phyloP scores from a whole-genome alignment of 2,113 vertebrate species.

The Crotalus helleri region DNA sequence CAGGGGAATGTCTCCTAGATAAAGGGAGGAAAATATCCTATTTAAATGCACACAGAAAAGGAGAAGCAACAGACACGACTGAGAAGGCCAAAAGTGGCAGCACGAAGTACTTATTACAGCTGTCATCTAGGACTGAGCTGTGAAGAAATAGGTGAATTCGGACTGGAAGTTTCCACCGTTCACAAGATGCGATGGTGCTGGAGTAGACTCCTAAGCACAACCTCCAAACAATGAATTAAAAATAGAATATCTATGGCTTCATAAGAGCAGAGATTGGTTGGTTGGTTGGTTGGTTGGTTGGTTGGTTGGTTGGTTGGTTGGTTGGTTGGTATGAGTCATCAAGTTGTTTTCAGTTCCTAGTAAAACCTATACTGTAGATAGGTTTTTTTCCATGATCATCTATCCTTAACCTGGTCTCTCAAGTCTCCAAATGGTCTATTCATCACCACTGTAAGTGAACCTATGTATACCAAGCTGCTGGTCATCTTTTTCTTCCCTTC shows the following conservation, averaged over 20 bases:
- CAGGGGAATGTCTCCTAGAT: not conserved
- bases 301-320: not conserved
- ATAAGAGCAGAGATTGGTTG: not conserved
- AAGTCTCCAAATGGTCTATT: not conserved
- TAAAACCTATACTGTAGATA: not conserved
- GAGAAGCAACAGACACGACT: not conserved
- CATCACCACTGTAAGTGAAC: not conserved
- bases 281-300: too few relatives aligned
- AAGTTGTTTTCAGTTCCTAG: not conserved
- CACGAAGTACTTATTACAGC: not conserved
- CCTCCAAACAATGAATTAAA: not conserved
- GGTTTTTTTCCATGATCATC: not conserved
- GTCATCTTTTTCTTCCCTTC: not conserved
- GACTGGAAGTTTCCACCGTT: not conserved
- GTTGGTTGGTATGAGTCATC: not conserved
- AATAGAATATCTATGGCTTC: not conserved
- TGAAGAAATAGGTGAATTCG: not conserved
- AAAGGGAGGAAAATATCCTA: not conserved
- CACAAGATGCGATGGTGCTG: not conserved
- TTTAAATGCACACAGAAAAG: too few relatives aligned
- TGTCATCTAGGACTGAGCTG: not conserved
- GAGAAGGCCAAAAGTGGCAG: not conserved
- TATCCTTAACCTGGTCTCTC: not conserved
- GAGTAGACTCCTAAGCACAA: not conserved
- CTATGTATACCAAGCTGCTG: not conserved